These are phyloP conservation scores for Ophion slaviceki DNA, from an alignment of 2,888 invertebrate genomes.

Conservation along the genomic window DNA sequence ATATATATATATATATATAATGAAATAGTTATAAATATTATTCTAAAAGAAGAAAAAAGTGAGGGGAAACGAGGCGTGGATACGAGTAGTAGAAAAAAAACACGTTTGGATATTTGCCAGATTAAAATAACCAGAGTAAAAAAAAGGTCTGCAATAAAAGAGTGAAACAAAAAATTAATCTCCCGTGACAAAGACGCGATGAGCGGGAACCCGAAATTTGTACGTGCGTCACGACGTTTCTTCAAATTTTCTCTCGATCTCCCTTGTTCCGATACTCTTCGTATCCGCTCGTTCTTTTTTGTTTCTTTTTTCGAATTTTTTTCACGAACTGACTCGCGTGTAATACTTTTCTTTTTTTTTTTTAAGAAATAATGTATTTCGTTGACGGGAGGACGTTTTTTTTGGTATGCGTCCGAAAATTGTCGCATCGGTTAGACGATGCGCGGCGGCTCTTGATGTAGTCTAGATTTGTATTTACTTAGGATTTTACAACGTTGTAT, in stretches of 20 bases:
- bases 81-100: slow-evolving; percentile 49
- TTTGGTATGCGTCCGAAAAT: neutral
- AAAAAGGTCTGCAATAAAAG: slow-evolving; percentile 37
- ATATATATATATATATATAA: slow-evolving; percentile 68
- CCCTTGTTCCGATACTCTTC: slow-evolving; percentile 55
- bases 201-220: slow-evolving; percentile 64
- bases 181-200: slow-evolving; percentile 28
- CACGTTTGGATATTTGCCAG: slow-evolving; percentile 74
- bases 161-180: slow-evolving; percentile 14
- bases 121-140: slow-evolving; percentile 69
- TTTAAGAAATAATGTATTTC: slow-evolving; percentile 57
- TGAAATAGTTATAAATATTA: slow-evolving; percentile 70
- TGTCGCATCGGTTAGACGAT: slow-evolving; percentile 15
- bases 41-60: slow-evolving; percentile 58
- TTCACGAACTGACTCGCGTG: slow-evolving; percentile 66
- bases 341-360: slow-evolving; percentile 46
- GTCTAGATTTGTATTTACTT: slow-evolving; percentile 31
- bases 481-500: slow-evolving; percentile 27
- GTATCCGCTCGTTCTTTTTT: slow-evolving; percentile 64
- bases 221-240: slow-evolving; percentile 68
- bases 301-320: slow-evolving; percentile 58
- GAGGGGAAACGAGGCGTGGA: slow-evolving; percentile 63
- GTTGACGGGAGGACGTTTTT: slow-evolving; percentile 32
- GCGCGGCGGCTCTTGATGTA: neutral
- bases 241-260: slow-evolving; percentile 63